These are phyloP conservation scores for Buathra laborator DNA, from an alignment of 2,888 invertebrate species.

Conservation along the genomic window DNA sequence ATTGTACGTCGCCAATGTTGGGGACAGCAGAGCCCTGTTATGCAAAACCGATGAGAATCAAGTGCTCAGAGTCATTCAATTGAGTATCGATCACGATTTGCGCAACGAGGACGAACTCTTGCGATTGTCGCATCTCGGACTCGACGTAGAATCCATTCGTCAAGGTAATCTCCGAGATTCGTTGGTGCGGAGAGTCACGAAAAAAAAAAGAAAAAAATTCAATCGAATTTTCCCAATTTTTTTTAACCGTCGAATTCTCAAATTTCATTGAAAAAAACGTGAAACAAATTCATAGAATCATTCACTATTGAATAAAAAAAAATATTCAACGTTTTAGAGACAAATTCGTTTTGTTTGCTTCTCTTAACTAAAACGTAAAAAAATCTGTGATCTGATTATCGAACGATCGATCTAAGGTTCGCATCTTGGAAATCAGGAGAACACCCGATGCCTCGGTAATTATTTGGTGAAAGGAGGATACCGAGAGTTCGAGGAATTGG, in stretches of 20 bases:
- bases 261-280: too few species aligned
- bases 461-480: constrained; percentile 95
- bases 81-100: constrained; percentile 94
- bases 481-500: constrained; percentile 92
- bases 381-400: constrained; percentile 21
- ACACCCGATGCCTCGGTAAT: constrained; percentile 95
- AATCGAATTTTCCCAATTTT: too few species aligned
- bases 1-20: constrained; percentile 95
- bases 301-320: too few species aligned
- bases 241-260: too few species aligned
- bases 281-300: too few species aligned
- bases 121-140: constrained; percentile 91
- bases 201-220: too few species aligned
- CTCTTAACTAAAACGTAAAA: too few species aligned
- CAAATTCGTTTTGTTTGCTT: too few species aligned
- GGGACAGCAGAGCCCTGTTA: constrained; percentile 92
- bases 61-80: constrained; percentile 91
- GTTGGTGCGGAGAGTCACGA: too few species aligned
- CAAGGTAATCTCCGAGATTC: constrained; percentile 85
- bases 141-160: constrained; percentile 90
- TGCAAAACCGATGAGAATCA: constrained; percentile 92
- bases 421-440: constrained; percentile 92
- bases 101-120: constrained; percentile 94
- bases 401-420: constrained; percentile 86
- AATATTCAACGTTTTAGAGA: too few species aligned